Evolutionary conservation across 1,140 invertebrate genomes (phyloP).

Genomic region (Zaprionus camerounensis): DNA sequence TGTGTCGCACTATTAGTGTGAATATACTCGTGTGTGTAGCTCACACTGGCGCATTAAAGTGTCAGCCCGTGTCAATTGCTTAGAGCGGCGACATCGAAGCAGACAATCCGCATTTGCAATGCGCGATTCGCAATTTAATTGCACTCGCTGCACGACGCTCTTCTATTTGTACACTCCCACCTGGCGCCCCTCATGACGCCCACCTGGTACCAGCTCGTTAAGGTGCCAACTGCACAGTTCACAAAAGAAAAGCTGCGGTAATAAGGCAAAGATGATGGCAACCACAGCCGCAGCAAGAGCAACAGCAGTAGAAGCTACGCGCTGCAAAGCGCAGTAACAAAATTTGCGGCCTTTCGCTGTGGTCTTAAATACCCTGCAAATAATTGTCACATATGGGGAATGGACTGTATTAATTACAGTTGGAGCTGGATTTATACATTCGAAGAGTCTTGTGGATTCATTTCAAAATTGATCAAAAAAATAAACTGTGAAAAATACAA

Average conservation of each 20-base stretch:
- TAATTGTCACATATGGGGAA: neutral
- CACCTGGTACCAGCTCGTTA: slow-evolving; percentile 60
- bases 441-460: too few relatives aligned
- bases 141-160: slow-evolving; percentile 50
- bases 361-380: slow-evolving; percentile 35
- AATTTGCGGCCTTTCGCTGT: slow-evolving; percentile 41
- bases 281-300: slow-evolving; percentile 33
- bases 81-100: slow-evolving; percentile 50
- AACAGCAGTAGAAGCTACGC: slow-evolving; percentile 11
- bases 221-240: slow-evolving; percentile 45
- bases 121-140: slow-evolving; percentile 61
- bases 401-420: neutral
- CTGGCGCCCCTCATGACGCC: neutral
- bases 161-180: slow-evolving; percentile 18
- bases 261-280: slow-evolving; percentile 69
- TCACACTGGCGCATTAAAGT: slow-evolving; percentile 56
- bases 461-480: neutral
- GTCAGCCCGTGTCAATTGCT: slow-evolving; percentile 70
- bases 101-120: slow-evolving; percentile 42
- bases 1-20: slow-evolving; percentile 20
- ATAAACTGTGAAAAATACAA: neutral
- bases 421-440: neutral
- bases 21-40: slow-evolving; percentile 17
- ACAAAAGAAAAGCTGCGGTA: slow-evolving; percentile 60
- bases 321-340: slow-evolving; percentile 36